Conservation (phyloP, 1,140 invertebrate genomes). For the Lepidurus packardi region DNA sequence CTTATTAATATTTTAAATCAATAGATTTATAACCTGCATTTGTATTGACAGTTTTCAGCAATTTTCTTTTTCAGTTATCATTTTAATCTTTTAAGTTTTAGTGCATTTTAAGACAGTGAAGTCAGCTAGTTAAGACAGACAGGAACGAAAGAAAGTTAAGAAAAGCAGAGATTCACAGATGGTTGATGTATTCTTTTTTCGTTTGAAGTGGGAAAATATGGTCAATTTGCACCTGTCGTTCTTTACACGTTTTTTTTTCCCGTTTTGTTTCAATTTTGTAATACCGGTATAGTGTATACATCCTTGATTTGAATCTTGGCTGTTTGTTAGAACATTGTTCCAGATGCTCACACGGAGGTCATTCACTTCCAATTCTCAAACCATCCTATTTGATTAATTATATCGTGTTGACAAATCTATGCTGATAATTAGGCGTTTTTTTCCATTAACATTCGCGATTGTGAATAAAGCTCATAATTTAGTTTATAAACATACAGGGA, state of each 20-base stretch:
- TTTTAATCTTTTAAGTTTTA: too few species aligned
- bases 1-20: too few species aligned
- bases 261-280: neutral
- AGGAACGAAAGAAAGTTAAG: neutral
- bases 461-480: too few species aligned
- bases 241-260: neutral
- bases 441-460: too few species aligned
- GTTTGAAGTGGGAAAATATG: neutral
- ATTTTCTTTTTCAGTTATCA: too few species aligned
- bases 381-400: neutral
- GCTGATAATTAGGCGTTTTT: too few species aligned
- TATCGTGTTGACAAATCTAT: too few species aligned
- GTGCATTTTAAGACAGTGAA: too few species aligned
- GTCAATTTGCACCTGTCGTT: neutral
- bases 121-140: too few species aligned
- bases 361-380: neutral
- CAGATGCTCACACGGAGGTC: conserved; percentile 4
- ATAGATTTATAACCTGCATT: too few species aligned
- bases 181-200: neutral
- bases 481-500: too few species aligned
- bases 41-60: too few species aligned
- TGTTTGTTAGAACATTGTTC: neutral
- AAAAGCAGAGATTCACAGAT: conserved; percentile 4
- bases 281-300: neutral
- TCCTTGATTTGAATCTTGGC: neutral